Base-by-base conservation (phyloP, 1,140 invertebrate species). In the Bombus waltoni region DNA sequence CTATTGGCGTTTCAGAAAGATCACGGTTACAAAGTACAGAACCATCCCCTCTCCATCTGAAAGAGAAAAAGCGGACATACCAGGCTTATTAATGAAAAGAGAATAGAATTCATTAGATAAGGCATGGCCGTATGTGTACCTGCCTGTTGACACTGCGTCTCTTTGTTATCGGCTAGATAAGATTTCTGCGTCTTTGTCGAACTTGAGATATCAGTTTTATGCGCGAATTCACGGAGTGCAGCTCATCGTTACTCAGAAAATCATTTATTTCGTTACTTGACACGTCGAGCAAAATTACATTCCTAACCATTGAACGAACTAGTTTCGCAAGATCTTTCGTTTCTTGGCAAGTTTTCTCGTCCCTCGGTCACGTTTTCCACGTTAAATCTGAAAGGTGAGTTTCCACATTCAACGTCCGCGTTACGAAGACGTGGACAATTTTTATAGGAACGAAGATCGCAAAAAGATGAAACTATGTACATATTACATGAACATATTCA, bases 121-220 rank as follows among this genome's bases (percentile, higher is more conserved):
- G 89, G 70, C 57, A 42, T 74, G 73, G 22, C 44, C 78, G 81
- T 81, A 62, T 47, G 62, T 80, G 82, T 85, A 89, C 81, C 85
- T 88, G 81, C 79, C 82, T 91, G 91, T 92, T 93, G 92, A 93
- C 87, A 92, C 83, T 91, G 86, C 83, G 87, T 84, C 88, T 85
- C 76, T 84, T 79, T 86, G 89, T 93, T 93, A 93, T 93, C 92
- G 87, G 86, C 82, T 89, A 90, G 92, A 93, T 93, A 93, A 93
- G 92, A 93, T 92, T 93, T 89, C 89, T 89, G 86, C 87, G 87
- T 93, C 92, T 92, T 92, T 91, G 83, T 92, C 87, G 84, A 87
- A 88, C 88, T 47, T 88, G 85, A 90, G 66, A 70, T 71, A 73
- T 91, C 89, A 92, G 89, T 91, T 82, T 85, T 81, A 83, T 72